Conservation (phyloP, 2,888 invertebrate genomes). For the Caenorhabditis macrosperma region DNA sequence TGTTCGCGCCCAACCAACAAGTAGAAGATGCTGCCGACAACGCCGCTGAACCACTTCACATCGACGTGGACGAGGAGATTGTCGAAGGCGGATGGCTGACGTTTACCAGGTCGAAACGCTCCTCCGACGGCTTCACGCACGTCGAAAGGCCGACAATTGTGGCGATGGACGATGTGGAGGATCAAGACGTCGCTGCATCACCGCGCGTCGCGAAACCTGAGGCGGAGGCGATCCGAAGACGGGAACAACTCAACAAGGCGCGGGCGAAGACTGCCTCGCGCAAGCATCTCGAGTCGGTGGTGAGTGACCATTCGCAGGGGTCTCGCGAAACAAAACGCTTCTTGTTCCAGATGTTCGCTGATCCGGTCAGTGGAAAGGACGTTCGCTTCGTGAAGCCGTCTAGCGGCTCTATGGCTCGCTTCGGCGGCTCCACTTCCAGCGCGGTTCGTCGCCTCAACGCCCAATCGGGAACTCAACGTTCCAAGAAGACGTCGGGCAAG, state of each 20-base stretch:
- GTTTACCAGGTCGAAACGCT: background rate
- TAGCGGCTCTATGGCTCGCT: background rate
- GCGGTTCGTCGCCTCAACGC: conserved; percentile 11
- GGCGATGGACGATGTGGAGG: background rate
- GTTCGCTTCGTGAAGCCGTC: background rate
- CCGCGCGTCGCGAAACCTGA: no score
- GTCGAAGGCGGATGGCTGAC: conserved; percentile 33
- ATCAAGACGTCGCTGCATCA: no score
- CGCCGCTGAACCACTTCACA: background rate
- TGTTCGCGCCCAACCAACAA: no score
- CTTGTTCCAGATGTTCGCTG: conserved; percentile 33
- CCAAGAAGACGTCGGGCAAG: conserved; percentile 47
- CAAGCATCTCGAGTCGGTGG: conserved; percentile 36
- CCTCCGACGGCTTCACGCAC: background rate
- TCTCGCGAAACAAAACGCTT: background rate
- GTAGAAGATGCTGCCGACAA: background rate
- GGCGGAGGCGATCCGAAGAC: conserved; percentile 10
- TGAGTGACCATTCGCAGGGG: background rate
- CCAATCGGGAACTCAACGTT: conserved; percentile 8
- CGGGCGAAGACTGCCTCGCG: conserved; percentile 7
- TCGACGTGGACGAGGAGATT: background rate
- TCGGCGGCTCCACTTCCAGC: background rate
- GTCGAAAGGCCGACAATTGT: conserved; percentile 2
- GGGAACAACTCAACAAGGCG: conserved; percentile 4
- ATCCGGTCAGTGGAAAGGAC: conserved; percentile 37